A percentile compares a stretch with the other conserved stretches of the same genome.
phyloP scores from a whole-genome alignment of 2,113 vertebrate species.

The Ia io region DNA sequence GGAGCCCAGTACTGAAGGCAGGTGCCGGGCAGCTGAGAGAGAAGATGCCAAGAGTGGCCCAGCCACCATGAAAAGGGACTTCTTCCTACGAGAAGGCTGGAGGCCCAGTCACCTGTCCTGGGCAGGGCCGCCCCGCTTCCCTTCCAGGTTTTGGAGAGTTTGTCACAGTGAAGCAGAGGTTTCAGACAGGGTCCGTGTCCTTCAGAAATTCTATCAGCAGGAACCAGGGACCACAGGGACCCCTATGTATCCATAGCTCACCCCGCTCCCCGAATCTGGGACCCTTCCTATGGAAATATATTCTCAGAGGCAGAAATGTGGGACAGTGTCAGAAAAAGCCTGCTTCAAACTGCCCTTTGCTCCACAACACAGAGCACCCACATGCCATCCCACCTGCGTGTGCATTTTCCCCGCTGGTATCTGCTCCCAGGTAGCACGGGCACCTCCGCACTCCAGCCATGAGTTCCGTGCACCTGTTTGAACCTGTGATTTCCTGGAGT shows the following conservation, averaged over 20 bases:
- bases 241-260: rapidly evolving
- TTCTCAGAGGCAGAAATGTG: not conserved
- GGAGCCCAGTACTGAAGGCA: not conserved
- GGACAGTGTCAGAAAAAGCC: too few relatives aligned
- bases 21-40: not conserved
- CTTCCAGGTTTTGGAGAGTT: too few relatives aligned
- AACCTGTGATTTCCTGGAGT: constrained; percentile 66
- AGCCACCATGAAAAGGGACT: not conserved
- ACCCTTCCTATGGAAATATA: not conserved
- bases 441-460: constrained; percentile 22
- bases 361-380: rapidly evolving
- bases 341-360: rapidly evolving
- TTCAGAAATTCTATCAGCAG: not conserved
- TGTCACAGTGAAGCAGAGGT: rapidly evolving
- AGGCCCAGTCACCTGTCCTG: too few relatives aligned
- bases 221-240: not conserved
- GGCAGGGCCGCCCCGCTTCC: rapidly evolving
- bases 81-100: not conserved
- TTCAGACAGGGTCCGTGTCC: rapidly evolving
- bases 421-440: not conserved
- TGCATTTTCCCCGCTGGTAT: not conserved
- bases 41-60: not conserved
- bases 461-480: constrained; percentile 76
- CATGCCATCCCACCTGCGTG: not conserved
- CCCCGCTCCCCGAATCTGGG: not conserved